These are phyloP conservation scores for Cynocephalus volans DNA, from an alignment of 2,113 vertebrate species.

Conservation along the genomic window DNA sequence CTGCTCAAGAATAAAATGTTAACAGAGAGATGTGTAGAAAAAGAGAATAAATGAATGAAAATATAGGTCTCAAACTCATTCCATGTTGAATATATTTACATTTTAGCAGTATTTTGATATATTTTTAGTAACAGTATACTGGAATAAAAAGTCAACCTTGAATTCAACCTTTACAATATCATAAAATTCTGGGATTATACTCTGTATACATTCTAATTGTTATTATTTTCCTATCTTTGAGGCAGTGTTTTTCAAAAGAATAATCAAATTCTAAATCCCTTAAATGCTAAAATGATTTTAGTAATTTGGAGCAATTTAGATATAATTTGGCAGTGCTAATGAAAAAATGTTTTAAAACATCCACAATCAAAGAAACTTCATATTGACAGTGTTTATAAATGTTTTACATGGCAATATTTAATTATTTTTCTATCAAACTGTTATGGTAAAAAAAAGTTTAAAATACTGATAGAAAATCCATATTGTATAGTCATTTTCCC, in stretches of 20 bases:
- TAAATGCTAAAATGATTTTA: slow-evolving; percentile 53
- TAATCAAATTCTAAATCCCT: not conserved
- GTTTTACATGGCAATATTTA: not conserved
- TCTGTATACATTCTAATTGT: not conserved
- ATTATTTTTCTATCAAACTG: slow-evolving; percentile 30
- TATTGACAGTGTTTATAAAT: not conserved
- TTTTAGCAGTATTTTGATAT: not conserved
- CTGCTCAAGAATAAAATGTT: slow-evolving; percentile 2
- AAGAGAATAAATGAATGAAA: slow-evolving; percentile 7
- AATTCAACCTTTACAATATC: slow-evolving; percentile 13
- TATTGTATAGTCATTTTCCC: not conserved
- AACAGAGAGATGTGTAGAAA: not conserved
- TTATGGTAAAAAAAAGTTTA: not conserved
- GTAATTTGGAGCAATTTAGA: slow-evolving; percentile 21
- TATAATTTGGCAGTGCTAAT: not conserved
- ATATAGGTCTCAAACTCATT: not conserved
- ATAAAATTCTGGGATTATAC: slow-evolving; percentile 48
- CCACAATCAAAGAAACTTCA: not conserved
- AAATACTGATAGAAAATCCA: not conserved
- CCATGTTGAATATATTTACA: not conserved
- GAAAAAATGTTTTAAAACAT: slow-evolving; percentile 60
- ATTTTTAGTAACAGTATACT: not conserved
- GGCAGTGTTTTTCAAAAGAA: slow-evolving; percentile 6
- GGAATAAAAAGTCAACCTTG: not conserved
- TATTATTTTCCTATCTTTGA: slow-evolving; percentile 24